phyloP scores from a whole-genome alignment of 2,797 vertebrate genomes.

The Acrossocheilus fasciatus region DNA sequence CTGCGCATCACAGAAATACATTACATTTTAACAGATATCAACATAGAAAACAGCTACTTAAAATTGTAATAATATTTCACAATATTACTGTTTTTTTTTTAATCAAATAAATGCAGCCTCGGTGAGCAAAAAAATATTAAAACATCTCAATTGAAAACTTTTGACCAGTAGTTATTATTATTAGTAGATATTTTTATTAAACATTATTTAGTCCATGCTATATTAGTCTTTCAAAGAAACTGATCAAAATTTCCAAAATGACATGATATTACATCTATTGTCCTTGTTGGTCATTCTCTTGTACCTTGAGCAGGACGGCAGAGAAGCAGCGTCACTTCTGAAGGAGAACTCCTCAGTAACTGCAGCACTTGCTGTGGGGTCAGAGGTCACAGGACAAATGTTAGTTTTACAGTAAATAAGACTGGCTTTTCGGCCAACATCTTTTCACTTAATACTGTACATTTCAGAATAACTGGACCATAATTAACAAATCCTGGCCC shows the following conservation, averaged over 20 bases:
- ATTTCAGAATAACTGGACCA: neutral
- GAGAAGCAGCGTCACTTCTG: constrained; percentile 82
- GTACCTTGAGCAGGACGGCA: constrained; percentile 81
- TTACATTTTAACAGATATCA: neutral
- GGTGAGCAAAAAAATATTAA: too few species aligned
- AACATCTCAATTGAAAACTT: too few species aligned
- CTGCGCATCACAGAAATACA: neutral
- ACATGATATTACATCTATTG: neutral
- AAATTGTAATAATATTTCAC: neutral
- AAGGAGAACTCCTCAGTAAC: constrained; percentile 81
- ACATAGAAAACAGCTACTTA: neutral
- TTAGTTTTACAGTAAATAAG: neutral
- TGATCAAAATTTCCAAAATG: neutral
- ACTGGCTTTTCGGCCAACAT: neutral
- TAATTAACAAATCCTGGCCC: neutral
- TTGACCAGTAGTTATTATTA: neutral
- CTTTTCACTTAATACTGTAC: neutral
- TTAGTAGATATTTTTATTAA: too few species aligned
- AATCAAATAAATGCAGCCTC: neutral
- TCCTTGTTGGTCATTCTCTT: neutral
- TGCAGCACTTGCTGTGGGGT: constrained; percentile 83
- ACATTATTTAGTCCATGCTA: neutral
- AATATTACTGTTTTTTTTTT: neutral
- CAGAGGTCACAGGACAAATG: constrained; percentile 25
- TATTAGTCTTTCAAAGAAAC: neutral